A percentile compares a stretch with the other conserved stretches of the same genome.
Evolutionary conservation across 2,113 vertebrate genomes (phyloP).

Genomic region (Chrysochloris asiatica): DNA sequence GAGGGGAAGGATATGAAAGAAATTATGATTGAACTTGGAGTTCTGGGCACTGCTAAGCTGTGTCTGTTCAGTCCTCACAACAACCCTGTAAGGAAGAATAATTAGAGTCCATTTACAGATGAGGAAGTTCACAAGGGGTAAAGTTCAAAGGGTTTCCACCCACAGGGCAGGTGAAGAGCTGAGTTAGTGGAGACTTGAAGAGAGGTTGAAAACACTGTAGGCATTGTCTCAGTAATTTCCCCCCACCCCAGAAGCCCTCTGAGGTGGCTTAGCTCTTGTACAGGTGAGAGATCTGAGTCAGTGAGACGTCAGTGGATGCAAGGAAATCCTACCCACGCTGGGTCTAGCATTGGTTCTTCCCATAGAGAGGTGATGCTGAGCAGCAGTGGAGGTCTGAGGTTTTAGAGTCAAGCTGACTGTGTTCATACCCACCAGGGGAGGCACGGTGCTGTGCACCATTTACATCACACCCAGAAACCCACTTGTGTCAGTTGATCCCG

Average conservation of each 20-base stretch:
- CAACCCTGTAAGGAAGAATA: not conserved
- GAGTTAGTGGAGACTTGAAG: not conserved
- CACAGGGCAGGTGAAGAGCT: rapidly evolving
- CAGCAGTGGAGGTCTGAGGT: not conserved
- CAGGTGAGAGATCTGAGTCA: not conserved
- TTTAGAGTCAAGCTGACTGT: not conserved
- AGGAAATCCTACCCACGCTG: not conserved
- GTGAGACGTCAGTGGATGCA: not conserved
- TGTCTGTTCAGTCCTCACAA: not conserved
- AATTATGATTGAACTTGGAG: no score
- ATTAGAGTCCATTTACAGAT: not conserved
- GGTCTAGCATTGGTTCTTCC: not conserved
- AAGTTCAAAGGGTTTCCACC: no score
- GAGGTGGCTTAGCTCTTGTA: not conserved
- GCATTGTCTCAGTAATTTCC: not conserved
- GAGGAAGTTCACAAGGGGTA: no score
- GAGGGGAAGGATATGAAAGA: no score
- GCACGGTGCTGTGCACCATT: not conserved
- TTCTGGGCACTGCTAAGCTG: no score
- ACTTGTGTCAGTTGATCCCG: not conserved
- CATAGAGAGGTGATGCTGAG: rapidly evolving
- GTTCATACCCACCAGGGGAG: not conserved
- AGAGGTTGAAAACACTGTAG: rapidly evolving
- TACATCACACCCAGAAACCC: not conserved
- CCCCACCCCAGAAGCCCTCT: no score